Percentiles rank a stretch among this genome's conserved stretches.
These are phyloP conservation scores for Myiagra hebetior DNA, from an alignment of 2,113 vertebrate genomes.

Conservation along the genomic window DNA sequence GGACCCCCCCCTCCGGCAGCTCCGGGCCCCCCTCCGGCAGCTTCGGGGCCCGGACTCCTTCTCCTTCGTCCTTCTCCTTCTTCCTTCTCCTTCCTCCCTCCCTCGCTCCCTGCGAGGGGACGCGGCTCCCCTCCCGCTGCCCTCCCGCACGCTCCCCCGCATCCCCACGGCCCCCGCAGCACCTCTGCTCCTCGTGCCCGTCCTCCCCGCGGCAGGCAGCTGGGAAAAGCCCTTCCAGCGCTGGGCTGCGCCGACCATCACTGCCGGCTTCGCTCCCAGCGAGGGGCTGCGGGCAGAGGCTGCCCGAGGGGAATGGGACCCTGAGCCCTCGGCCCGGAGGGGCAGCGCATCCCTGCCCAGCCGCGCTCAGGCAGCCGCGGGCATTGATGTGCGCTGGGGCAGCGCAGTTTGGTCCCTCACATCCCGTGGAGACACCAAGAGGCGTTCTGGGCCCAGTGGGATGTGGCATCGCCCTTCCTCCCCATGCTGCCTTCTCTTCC, in stretches of 20 bases:
- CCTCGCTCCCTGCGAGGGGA: too few species aligned
- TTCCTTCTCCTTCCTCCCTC: not conserved
- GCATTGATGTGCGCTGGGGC: fast-evolving
- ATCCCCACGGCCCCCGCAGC: not conserved
- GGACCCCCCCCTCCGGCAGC: not conserved
- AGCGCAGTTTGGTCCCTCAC: not conserved
- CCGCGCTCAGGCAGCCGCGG: fast-evolving
- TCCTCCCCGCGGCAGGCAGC: not conserved
- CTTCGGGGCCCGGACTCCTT: not conserved
- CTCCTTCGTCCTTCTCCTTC: not conserved
- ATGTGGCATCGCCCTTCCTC: not conserved
- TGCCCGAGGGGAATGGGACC: fast-evolving
- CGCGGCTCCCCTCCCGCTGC: not conserved
- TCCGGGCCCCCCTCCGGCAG: not conserved
- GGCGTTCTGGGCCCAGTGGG: not conserved
- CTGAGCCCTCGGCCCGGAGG: fast-evolving
- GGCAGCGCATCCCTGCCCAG: not conserved
- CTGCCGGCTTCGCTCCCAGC: fast-evolving
- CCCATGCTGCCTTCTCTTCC: not conserved
- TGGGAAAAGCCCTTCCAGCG: not conserved
- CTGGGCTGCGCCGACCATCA: not conserved
- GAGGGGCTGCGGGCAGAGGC: too few species aligned
- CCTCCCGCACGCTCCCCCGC: not conserved
- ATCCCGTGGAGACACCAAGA: fast-evolving
- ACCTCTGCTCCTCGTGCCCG: not conserved